Percentiles rank a stretch among this genome's conserved stretches.
Evolutionary conservation across 2,113 vertebrate species (phyloP).

Genomic region (Columba janthina): DNA sequence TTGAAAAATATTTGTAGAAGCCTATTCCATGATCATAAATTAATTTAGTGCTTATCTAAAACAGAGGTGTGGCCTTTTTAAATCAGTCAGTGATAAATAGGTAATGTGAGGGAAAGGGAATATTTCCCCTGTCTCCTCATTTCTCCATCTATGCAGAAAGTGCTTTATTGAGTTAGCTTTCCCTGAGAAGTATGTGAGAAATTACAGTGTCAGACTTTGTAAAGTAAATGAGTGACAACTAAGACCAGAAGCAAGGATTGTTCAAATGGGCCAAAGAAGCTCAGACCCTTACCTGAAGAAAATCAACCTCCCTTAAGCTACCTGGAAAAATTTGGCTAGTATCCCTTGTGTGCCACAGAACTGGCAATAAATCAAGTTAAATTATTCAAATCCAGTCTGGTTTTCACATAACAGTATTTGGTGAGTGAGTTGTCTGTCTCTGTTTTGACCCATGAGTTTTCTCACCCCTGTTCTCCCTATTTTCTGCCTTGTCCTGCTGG

Average conservation of each 20-base stretch:
- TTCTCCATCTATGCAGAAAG: neutral
- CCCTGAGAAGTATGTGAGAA: neutral
- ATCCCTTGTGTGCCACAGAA: neutral
- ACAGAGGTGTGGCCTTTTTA: neutral
- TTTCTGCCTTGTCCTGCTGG: neutral
- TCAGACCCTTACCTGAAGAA: neutral
- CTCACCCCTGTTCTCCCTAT: neutral
- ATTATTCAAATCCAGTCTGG: neutral
- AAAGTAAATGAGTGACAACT: neutral
- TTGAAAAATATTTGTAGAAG: neutral
- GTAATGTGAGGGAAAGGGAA: neutral
- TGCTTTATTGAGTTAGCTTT: neutral
- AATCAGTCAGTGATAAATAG: neutral
- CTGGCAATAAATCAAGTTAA: neutral
- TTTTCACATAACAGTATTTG: neutral
- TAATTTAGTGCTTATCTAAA: neutral
- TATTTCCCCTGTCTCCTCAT: neutral
- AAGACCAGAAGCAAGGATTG: neutral
- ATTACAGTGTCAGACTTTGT: neutral
- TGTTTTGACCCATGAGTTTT: neutral
- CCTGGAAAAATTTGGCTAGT: neutral
- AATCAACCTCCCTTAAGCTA: neutral
- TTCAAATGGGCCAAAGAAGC: neutral
- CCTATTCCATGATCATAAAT: neutral
- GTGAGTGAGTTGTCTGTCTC: neutral